Percentiles rank a stretch among this genome's conserved stretches.
These are phyloP conservation scores for Leucophora obtusa DNA, from an alignment of 2,888 invertebrate genomes.

Conservation along the genomic window DNA sequence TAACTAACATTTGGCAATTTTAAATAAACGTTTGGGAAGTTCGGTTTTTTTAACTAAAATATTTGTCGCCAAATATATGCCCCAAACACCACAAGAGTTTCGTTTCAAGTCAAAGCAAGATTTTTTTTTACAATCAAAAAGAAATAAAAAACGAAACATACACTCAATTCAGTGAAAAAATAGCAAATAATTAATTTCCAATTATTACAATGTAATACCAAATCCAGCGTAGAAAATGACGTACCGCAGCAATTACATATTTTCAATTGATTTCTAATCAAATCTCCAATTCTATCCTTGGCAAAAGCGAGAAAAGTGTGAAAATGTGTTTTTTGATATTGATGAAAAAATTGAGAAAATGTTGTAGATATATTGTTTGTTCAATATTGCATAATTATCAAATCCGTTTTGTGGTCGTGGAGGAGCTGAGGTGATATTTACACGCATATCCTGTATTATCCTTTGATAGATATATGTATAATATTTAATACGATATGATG, in stretches of 20 bases:
- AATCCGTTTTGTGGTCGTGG: constrained; percentile 8
- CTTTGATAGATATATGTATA: constrained; percentile 16
- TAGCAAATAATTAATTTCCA: constrained; percentile 46
- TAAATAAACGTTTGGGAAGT: background rate
- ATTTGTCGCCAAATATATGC: no score
- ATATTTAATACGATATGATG: constrained; percentile 21
- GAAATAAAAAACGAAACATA: constrained; percentile 34
- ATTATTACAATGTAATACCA: constrained; percentile 22
- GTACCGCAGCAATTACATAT: constrained; percentile 50
- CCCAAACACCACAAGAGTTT: background rate
- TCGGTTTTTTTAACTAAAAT: no score
- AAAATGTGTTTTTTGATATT: constrained; percentile 12
- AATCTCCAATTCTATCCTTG: constrained; percentile 38
- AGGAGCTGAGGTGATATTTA: background rate
- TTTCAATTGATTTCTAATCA: constrained; percentile 19
- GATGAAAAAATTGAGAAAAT: background rate
- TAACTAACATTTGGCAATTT: background rate
- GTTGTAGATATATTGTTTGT: background rate
- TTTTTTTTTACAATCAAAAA: background rate
- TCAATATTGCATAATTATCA: background rate
- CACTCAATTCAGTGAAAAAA: constrained; percentile 41
- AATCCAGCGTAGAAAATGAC: constrained; percentile 59
- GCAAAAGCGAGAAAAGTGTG: constrained; percentile 19
- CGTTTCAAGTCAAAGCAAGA: background rate
- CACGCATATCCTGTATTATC: constrained; percentile 47